A percentile compares a stretch with the other conserved stretches of the same genome.
phyloP scores from a whole-genome alignment of 2,888 invertebrate species.

The Lottia gigantea region DNA sequence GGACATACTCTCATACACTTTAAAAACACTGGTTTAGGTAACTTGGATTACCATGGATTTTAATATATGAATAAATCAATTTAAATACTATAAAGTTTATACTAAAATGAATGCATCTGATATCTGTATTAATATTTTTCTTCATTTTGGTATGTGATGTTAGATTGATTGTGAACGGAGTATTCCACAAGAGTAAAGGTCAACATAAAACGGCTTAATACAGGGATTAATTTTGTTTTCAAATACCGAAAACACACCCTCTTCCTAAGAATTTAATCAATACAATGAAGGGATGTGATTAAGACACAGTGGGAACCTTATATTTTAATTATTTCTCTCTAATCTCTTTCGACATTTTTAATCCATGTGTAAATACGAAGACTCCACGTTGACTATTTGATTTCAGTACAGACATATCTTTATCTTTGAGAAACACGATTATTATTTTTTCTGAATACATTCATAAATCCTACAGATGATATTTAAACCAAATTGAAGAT shows the following conservation, averaged over 20 bases:
- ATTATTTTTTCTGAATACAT: too few relatives aligned
- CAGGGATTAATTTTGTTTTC: slow-evolving; percentile 10
- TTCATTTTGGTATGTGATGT: background rate
- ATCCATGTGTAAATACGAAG: background rate
- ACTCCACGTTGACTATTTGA: background rate
- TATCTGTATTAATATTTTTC: background rate
- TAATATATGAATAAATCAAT: too few relatives aligned
- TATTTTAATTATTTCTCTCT: slow-evolving; percentile 8
- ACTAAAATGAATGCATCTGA: too few relatives aligned
- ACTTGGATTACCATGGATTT: too few relatives aligned
- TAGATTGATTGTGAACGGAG: slow-evolving; percentile 3
- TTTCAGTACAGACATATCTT: background rate
- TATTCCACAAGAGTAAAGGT: slow-evolving; percentile 10
- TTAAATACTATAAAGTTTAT: too few relatives aligned
- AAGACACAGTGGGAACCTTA: slow-evolving; percentile 11
- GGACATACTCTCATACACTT: too few relatives aligned
- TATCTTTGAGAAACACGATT: too few relatives aligned
- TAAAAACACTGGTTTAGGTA: too few relatives aligned
- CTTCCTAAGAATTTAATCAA: slow-evolving; percentile 6
- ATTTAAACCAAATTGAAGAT: too few relatives aligned
- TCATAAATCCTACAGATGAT: too few relatives aligned
- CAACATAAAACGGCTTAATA: background rate
- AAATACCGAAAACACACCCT: slow-evolving; percentile 2
- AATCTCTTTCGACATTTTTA: slow-evolving; percentile 5
- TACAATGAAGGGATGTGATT: slow-evolving; percentile 11